phyloP scores from a whole-genome alignment of 2,797 vertebrate species.

The Diceros bicornis region DNA sequence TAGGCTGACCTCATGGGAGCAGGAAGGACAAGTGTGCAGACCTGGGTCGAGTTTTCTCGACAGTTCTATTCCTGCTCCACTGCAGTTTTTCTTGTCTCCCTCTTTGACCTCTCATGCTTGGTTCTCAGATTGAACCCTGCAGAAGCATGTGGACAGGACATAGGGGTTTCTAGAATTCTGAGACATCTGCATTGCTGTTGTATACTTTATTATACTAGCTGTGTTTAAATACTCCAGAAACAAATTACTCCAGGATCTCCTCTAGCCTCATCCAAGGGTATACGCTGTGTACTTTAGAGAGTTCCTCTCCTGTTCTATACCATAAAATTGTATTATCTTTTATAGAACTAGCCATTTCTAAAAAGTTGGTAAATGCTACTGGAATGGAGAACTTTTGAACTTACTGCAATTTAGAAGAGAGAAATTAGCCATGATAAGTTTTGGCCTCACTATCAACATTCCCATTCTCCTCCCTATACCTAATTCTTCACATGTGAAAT shows the following conservation, averaged over 20 bases:
- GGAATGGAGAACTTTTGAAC: background rate
- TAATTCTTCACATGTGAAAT: conserved; percentile 3
- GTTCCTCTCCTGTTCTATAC: background rate
- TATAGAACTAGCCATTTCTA: background rate
- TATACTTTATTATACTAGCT: background rate
- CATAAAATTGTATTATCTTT: background rate
- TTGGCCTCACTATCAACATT: background rate
- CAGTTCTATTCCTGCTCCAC: background rate
- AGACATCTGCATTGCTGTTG: conserved; percentile 8
- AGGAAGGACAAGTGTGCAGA: background rate
- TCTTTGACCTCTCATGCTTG: background rate
- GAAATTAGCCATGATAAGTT: background rate
- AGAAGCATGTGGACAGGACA: background rate
- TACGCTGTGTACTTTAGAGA: background rate
- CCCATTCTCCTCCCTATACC: background rate
- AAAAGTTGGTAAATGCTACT: conserved; percentile 1
- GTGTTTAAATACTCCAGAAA: conserved; percentile 41
- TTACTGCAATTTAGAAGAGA: background rate
- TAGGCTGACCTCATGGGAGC: background rate
- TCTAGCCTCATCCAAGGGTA: background rate
- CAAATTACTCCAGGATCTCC: background rate
- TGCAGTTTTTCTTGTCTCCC: background rate
- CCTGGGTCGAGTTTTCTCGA: background rate
- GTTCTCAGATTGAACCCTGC: background rate
- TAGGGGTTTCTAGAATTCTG: background rate